phyloP scores from a whole-genome alignment of 2,797 vertebrate species.

The Phataginus tricuspis region DNA sequence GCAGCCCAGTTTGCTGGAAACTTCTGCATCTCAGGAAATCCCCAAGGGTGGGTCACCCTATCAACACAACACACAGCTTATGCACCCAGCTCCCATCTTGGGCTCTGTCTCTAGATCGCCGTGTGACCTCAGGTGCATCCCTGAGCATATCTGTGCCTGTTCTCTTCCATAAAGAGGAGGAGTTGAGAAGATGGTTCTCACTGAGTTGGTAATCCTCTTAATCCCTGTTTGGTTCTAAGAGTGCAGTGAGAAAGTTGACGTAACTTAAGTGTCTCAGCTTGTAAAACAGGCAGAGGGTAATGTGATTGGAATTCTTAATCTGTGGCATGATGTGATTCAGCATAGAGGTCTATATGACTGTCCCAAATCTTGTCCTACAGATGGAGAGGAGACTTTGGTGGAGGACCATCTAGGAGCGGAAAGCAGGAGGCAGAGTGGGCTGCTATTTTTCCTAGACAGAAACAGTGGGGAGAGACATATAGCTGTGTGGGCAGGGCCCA shows the following conservation, averaged over 20 bases:
- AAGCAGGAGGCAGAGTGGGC: not conserved
- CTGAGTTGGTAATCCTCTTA: too few species aligned
- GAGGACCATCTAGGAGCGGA: accelerated
- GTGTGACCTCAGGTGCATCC: not conserved
- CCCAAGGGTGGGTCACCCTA: accelerated
- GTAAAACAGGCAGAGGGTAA: not conserved
- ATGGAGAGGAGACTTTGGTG: accelerated
- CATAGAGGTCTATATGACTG: accelerated
- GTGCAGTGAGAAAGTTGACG: not conserved
- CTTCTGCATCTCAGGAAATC: not conserved
- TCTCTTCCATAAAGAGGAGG: not conserved
- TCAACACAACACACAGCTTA: accelerated
- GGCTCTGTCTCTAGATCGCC: not conserved
- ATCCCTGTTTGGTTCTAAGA: not conserved
- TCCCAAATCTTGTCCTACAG: not conserved
- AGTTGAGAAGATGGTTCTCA: not conserved
- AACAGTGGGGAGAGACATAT: accelerated
- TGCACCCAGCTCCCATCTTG: not conserved
- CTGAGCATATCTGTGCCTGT: not conserved
- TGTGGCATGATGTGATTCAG: not conserved
- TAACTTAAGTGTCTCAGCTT: not conserved
- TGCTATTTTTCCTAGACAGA: accelerated
- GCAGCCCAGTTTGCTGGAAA: not conserved
- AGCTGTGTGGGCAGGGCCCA: accelerated
- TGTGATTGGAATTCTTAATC: not conserved